phyloP scores from a whole-genome alignment of 2,113 vertebrate species.

The Prochilodus magdalenae region DNA sequence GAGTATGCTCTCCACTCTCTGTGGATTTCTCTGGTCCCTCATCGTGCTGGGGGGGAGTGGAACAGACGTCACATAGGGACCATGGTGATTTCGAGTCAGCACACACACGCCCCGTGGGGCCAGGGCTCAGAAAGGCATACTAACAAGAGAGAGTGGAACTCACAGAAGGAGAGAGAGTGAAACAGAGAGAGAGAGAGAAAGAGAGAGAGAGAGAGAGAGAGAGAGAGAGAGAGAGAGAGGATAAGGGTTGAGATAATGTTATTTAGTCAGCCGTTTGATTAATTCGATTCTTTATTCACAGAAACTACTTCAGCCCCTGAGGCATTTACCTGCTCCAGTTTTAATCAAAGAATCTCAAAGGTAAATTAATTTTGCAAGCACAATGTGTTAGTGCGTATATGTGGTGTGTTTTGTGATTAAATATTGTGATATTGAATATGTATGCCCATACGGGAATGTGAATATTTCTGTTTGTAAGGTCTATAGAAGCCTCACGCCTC shows the following conservation, averaged over 20 bases:
- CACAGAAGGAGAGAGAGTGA: conserved; percentile 32
- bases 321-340: conserved; percentile 49
- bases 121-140: conserved; percentile 18
- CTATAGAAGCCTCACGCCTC: background rate
- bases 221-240: background rate
- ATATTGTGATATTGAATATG: conserved; percentile 27
- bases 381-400: background rate
- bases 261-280: conserved; percentile 54
- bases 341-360: conserved; percentile 51
- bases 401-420: conserved; percentile 24
- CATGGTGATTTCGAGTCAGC: conserved; percentile 29
- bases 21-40: conserved; percentile 42
- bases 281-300: conserved; percentile 53
- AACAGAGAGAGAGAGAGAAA: conserved; percentile 16
- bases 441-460: conserved; percentile 14
- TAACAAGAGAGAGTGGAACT: conserved; percentile 32
- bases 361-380: conserved; percentile 40
- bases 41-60: conserved; percentile 42
- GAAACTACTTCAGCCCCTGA: conserved; percentile 35
- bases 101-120: conserved; percentile 6
- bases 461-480: conserved; percentile 7
- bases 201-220: conserved; percentile 7
- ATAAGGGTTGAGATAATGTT: conserved; percentile 33
- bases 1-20: conserved; percentile 29
- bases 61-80: conserved; percentile 41